phyloP scores from a whole-genome alignment of 2,888 invertebrate genomes.

The Hyposoter didymator region DNA sequence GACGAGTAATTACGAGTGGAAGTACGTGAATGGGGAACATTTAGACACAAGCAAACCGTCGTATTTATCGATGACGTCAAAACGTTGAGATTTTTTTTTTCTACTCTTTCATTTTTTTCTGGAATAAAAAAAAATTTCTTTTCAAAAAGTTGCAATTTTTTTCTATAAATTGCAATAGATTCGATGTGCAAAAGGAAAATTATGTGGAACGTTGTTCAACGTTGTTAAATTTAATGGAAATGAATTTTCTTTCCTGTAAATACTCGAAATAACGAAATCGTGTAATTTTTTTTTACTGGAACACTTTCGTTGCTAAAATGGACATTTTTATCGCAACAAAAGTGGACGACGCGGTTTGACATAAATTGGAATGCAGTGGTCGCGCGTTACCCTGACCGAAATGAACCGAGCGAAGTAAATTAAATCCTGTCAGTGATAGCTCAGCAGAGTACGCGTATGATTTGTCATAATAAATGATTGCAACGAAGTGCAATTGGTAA shows the following conservation, averaged over 20 bases:
- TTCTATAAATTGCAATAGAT: not conserved
- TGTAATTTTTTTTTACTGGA: not conserved
- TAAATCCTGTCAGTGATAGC: constrained; percentile 28
- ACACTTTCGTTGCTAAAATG: not conserved
- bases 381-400: constrained; percentile 72
- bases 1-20: not conserved
- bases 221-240: not conserved
- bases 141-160: not conserved
- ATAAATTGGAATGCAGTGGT: constrained; percentile 54
- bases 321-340: not conserved
- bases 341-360: not conserved
- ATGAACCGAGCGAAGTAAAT: constrained; percentile 63
- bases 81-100: not conserved
- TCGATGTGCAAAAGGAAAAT: not conserved
- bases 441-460: constrained; percentile 41
- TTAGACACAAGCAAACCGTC: not conserved
- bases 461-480: constrained; percentile 49
- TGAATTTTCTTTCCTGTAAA: not conserved
- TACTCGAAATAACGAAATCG: not conserved
- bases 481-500: constrained; percentile 49
- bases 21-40: not conserved
- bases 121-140: not conserved
- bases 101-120: too few relatives aligned
- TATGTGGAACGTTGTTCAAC: not conserved
- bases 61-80: not conserved